Evolutionary conservation across 1,140 invertebrate species (phyloP).

Genomic region (Lasioglossum albipes): DNA sequence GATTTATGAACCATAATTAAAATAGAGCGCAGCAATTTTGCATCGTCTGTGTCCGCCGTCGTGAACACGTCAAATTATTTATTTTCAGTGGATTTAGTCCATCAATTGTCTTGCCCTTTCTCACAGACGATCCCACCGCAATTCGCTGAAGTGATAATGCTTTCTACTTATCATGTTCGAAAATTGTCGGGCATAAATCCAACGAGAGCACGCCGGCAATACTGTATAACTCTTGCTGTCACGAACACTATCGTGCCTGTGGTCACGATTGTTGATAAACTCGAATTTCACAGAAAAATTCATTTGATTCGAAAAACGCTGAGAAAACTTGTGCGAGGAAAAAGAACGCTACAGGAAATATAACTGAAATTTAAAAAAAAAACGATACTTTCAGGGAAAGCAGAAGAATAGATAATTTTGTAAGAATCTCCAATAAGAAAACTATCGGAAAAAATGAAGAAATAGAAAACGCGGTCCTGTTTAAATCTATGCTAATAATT

Average conservation of each 20-base stretch:
- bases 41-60: constrained; percentile 20
- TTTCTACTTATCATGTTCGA: constrained; percentile 24
- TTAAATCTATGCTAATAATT: no score
- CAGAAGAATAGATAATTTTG: no score
- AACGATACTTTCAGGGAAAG: no score
- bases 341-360: no score
- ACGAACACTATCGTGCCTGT: background rate
- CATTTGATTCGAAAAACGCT: background rate
- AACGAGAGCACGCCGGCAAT: background rate
- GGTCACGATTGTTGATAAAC: constrained; percentile 17
- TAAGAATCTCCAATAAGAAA: no score
- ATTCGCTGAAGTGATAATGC: background rate
- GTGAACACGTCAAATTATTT: constrained; percentile 38
- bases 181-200: constrained; percentile 33
- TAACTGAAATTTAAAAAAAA: no score
- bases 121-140: background rate
- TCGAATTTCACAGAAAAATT: background rate
- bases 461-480: no score
- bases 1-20: constrained; percentile 60
- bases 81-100: constrained; percentile 8
- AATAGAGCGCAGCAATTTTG: constrained; percentile 53
- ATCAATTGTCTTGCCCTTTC: constrained; percentile 26
- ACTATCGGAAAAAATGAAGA: no score
- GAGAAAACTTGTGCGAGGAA: no score
- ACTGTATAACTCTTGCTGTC: background rate